Base-by-base conservation (phyloP, 2,888 invertebrate genomes). In the Spisula solida region DNA sequence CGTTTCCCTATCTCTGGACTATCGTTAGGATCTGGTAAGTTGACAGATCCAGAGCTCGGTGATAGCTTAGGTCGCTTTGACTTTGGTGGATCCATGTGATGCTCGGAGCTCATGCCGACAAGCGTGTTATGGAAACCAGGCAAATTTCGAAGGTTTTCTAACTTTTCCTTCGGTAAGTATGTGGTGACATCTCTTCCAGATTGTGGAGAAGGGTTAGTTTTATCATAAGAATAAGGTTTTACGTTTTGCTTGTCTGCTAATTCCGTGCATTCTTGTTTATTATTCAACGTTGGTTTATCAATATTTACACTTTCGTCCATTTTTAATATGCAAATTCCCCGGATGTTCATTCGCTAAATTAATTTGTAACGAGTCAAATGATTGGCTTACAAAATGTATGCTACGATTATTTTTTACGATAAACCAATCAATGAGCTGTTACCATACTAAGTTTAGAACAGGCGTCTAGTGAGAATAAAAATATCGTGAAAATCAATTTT, bases 1-100 rank as follows among this genome's bases (percentile, higher is more conserved):
- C 96, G 87, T 93, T 96, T 96, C 12, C 95, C 93, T 34, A 94
- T 93, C 47, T 96, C 96, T 20, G 95, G 95, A 83, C 95, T 95
- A 31, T 92, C 88, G 86, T 93, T 93, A 20, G 93, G 90, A 82
- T 95, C 94, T 16, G 85, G 60, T 60, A 88, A 29, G 66, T 48
- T 70, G 34, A 90, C 75, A 14, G 89, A 85, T 41, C 88, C 89
- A 70, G 89, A 88, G 48, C 92, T 89, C 29, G 93, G 91, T 20
- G 91, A 88, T 20, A 95, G 88, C 88, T 92, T 94, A 5, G 91
- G 94, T 79, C 93, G 89, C 87, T 94, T 95, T 34, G 93, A 75
- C 81, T 94, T 93, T n/a, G 94, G 89, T 18, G 93, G 91, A 41
- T 90, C 91, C 51, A 86, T 31, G 55, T 80, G 84, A 20, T 88